Evolutionary conservation across 1,140 invertebrate species (phyloP), one percentile per base, ranked within the genome.

Genomic region (Limonius californicus): DNA sequence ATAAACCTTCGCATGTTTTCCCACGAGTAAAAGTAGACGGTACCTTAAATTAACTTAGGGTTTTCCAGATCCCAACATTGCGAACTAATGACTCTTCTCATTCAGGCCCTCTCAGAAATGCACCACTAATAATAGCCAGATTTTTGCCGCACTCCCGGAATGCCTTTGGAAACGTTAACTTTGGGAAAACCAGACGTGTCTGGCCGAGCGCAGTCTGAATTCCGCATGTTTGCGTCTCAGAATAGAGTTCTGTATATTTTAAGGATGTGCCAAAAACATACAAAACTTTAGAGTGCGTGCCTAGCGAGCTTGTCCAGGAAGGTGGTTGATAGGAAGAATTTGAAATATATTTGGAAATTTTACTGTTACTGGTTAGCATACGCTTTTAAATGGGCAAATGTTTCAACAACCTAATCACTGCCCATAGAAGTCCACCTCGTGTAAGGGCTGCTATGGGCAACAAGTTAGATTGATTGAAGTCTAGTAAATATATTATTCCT

Each of bases 121-220:
- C 42, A 18, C 42, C 42, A 45, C 42, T 45, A 45, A 45, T 45
- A 45, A 45, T 45, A 45, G 45, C 35, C 2, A 50, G 15, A 50
- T 18, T 19, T 50, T 21, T 50, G 16, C 16, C 45, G 16, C 45
- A 21, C 45, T 50, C 45, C 7, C n/a, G 45, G 45, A 50, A 50
- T 50, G 45, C 45, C 45, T 50, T 50, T 50, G 45, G 14, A 50
- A 50, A 50, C 53, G 14, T 55, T 55, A 27, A 12, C 53, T 55
- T 55, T 32, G 53, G 53, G 53, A 63, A 57, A 58, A 63, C 61
- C 61, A 57, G 54, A 63, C 61, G 23, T 57, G 61, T 63, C 54
- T 63, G 56, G 56, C 56, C 42, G 45, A n/a, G 21, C 42, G 54
- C 23, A 35, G 53, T 55, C 54, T 58, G 61, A 57, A 63, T 57